Percentiles rank a stretch among this genome's conserved stretches.
Evolutionary conservation across 1,140 invertebrate genomes (phyloP).

Genomic region (Drosophila burlai): DNA sequence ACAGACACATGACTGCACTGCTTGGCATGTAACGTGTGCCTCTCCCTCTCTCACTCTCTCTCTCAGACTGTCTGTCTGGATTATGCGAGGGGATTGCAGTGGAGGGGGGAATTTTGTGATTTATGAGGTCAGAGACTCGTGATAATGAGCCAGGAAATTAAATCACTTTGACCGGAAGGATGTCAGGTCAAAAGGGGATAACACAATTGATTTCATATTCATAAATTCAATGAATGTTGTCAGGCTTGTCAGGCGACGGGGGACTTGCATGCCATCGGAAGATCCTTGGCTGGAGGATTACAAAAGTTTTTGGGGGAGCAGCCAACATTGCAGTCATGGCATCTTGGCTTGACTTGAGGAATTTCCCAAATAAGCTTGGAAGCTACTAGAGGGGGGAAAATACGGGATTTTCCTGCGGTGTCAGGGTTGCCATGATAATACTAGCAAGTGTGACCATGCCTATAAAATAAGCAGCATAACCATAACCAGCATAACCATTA

Average conservation of each 20-base stretch:
- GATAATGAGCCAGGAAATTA: slow-evolving; percentile 84
- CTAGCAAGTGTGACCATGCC: neutral
- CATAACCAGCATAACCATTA: neutral
- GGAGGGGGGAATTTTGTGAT: slow-evolving; percentile 66
- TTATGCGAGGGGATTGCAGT: slow-evolving; percentile 31
- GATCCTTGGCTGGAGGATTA: slow-evolving; percentile 18
- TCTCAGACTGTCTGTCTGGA: slow-evolving; percentile 18
- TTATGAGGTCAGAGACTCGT: slow-evolving; percentile 83
- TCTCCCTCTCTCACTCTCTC: slow-evolving; percentile 19
- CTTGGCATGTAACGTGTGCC: slow-evolving; percentile 74
- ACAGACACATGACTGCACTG: slow-evolving; percentile 55
- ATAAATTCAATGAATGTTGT: slow-evolving; percentile 80
- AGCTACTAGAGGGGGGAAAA: neutral
- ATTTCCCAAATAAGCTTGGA: slow-evolving; percentile 6
- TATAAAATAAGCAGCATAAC: neutral
- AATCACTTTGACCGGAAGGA: slow-evolving; percentile 84
- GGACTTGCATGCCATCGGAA: slow-evolving; percentile 18
- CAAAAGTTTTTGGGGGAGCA: slow-evolving; percentile 21
- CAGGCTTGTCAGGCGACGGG: slow-evolving; percentile 60
- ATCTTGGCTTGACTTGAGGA: slow-evolving; percentile 17
- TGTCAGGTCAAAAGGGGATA: slow-evolving; percentile 82
- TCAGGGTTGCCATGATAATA: neutral
- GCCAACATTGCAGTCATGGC: slow-evolving; percentile 14
- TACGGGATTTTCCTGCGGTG: too few species aligned
- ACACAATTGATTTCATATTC: slow-evolving; percentile 83